A percentile compares a stretch with the other conserved stretches of the same genome.
Evolutionary conservation across 2,113 vertebrate species (phyloP).

Genomic region (Etheostoma spectabile): DNA sequence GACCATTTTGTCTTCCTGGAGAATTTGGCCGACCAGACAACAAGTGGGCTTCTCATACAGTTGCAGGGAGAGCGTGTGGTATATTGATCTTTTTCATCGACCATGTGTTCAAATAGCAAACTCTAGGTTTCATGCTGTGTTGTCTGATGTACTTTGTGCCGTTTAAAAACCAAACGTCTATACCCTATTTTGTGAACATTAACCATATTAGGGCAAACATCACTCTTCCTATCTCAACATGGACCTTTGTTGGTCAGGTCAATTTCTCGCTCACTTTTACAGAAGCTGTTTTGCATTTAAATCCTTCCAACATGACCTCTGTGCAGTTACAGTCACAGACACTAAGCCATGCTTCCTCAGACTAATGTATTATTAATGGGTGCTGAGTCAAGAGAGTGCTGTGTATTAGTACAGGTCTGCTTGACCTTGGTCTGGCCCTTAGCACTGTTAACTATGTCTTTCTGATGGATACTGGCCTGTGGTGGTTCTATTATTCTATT

Average conservation of each 20-base stretch:
- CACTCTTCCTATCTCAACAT: neutral
- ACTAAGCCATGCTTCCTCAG: neutral
- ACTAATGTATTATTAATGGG: constrained; percentile 11
- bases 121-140: neutral
- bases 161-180: neutral
- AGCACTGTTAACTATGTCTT: neutral
- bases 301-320: neutral
- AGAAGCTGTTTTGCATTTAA: neutral
- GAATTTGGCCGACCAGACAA: neutral
- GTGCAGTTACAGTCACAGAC: neutral
- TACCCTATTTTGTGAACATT: neutral
- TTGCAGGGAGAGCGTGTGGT: neutral
- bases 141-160: neutral
- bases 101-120: no score
- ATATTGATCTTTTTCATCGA: neutral
- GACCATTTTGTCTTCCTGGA: neutral
- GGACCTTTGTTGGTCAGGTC: neutral
- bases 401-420: neutral
- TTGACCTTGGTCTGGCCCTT: constrained; percentile 4
- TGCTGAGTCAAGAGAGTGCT: constrained; percentile 11
- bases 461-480: neutral
- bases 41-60: neutral
- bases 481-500: neutral
- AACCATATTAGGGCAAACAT: neutral
- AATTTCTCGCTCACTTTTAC: neutral